A percentile compares a stretch with the other conserved stretches of the same genome.
phyloP scores from a whole-genome alignment of 2,888 invertebrate genomes.

The Falcaria lacertinaria region DNA sequence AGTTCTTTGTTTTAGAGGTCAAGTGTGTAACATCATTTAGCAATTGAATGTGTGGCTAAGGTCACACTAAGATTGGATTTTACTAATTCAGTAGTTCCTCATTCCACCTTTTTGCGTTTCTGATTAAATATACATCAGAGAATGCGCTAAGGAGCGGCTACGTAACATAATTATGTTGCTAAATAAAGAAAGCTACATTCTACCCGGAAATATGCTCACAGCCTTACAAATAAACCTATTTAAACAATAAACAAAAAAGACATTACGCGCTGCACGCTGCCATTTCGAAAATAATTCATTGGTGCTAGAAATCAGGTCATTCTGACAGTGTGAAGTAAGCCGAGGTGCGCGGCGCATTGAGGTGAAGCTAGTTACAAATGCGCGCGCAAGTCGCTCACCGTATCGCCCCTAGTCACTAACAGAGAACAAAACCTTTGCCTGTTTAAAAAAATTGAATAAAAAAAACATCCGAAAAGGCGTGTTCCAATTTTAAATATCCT shows the following conservation, averaged over 20 bases:
- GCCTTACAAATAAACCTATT: conserved; percentile 1
- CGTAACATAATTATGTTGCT: too few relatives aligned
- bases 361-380: conserved; percentile 29
- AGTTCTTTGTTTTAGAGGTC: too few relatives aligned
- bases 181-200: not conserved
- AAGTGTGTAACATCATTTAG: too few relatives aligned
- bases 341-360: conserved; percentile 36
- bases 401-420: conserved; percentile 33
- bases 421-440: conserved; percentile 30
- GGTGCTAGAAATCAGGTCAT: conserved; percentile 61
- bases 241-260: conserved; percentile 30
- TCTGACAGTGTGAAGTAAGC: conserved; percentile 33
- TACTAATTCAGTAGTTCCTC: too few relatives aligned
- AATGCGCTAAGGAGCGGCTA: too few relatives aligned
- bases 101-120: too few relatives aligned
- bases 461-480: conserved; percentile 32
- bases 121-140: conserved; percentile 3
- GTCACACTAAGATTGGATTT: too few relatives aligned
- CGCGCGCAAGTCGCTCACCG: conserved; percentile 36
- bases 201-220: not conserved
- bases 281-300: conserved; percentile 73
- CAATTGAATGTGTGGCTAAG: too few relatives aligned
- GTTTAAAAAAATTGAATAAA: conserved; percentile 27
- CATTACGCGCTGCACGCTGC: conserved; percentile 45
- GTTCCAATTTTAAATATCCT: conserved; percentile 20